Evolutionary conservation across 1,140 invertebrate species (phyloP).

Genomic region (Heliconius melpomene): DNA sequence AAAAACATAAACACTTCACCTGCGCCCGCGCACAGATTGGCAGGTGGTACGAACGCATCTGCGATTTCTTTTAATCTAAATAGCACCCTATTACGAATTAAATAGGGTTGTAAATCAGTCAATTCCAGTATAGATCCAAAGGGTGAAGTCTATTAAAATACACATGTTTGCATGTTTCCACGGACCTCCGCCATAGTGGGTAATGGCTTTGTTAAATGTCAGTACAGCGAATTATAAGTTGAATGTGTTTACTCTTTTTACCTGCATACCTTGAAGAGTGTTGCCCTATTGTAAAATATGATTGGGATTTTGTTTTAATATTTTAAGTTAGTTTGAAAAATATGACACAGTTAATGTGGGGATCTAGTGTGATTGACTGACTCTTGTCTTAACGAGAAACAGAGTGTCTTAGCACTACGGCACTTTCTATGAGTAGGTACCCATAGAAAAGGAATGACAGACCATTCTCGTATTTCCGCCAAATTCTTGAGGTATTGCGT

Average conservation of each 20-base stretch:
- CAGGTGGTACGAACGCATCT: slow-evolving; percentile 52
- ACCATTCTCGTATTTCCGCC: no score
- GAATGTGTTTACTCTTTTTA: slow-evolving; percentile 11
- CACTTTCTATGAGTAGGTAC: no score
- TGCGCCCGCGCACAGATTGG: slow-evolving; percentile 53
- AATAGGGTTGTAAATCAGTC: not conserved
- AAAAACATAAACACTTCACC: slow-evolving; percentile 56
- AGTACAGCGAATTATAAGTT: not conserved
- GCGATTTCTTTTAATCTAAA: slow-evolving; percentile 31
- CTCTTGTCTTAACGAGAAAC: no score
- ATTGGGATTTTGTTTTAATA: not conserved
- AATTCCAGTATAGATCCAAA: not conserved
- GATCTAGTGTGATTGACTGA: no score
- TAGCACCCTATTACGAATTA: not conserved
- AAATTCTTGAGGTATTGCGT: no score
- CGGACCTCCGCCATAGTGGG: slow-evolving; percentile 9
- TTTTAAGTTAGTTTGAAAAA: not conserved
- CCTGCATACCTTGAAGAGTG: not conserved
- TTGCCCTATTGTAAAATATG: not conserved
- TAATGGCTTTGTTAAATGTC: slow-evolving; percentile 8
- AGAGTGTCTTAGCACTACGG: no score
- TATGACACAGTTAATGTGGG: not conserved
- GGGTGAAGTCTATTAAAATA: slow-evolving; percentile 14
- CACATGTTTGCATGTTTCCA: slow-evolving; percentile 14
- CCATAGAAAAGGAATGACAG: no score